Percentiles rank a stretch among this genome's conserved stretches.
phyloP scores from a whole-genome alignment of 2,888 invertebrate genomes.

The Steromphala cineraria region DNA sequence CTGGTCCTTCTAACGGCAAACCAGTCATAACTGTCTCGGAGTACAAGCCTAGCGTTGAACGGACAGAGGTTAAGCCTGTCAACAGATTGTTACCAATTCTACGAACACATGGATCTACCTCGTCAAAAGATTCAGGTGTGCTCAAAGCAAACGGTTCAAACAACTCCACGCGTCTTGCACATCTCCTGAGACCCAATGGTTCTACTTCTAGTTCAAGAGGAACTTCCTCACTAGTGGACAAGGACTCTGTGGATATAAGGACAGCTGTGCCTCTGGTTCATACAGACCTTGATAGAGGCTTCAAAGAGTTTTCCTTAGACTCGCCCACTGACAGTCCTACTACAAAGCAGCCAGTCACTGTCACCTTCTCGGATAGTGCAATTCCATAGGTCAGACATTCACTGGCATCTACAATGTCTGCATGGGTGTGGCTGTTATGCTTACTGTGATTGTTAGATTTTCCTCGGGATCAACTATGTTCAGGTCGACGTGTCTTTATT shows the following conservation, averaged over 20 bases:
- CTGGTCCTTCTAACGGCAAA: neutral
- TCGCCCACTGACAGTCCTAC: neutral
- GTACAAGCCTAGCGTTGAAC: neutral
- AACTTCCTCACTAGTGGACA: neutral
- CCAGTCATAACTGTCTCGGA: slow-evolving; percentile 23
- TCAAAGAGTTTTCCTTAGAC: neutral
- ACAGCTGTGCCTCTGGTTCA: neutral
- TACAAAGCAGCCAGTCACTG: slow-evolving; percentile 1
- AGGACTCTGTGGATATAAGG: neutral
- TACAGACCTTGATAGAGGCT: neutral
- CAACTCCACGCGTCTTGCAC: neutral
- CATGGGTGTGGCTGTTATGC: too few species aligned
- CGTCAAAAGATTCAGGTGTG: neutral
- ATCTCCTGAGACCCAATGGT: neutral
- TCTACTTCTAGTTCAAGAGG: neutral
- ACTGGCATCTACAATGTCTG: too few species aligned
- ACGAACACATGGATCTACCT: slow-evolving; percentile 6
- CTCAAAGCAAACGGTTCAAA: neutral
- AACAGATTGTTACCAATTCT: neutral
- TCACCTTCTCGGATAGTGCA: slow-evolving; percentile 7
- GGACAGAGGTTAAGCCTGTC: neutral
- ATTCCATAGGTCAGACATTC: neutral
- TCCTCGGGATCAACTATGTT: too few species aligned
- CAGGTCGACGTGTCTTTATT: too few species aligned
- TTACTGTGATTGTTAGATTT: too few species aligned